Conservation (phyloP, 2,113 vertebrate species). For the Syrmaticus mikado region DNA sequence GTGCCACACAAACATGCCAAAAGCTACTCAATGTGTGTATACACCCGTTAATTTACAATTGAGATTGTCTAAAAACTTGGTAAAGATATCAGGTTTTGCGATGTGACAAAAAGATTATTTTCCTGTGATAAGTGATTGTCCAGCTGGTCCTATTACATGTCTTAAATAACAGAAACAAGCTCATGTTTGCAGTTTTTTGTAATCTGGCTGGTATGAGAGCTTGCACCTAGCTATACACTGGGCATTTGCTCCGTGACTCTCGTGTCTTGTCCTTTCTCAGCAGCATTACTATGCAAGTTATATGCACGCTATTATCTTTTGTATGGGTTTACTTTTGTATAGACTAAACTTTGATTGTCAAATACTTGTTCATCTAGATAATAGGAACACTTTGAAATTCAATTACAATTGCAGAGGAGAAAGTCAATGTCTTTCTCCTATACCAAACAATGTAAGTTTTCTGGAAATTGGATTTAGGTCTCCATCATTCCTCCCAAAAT, state of each 20-base stretch:
- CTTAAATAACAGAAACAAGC: not conserved
- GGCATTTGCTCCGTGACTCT: not conserved
- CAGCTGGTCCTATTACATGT: not conserved
- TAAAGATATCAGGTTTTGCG: not conserved
- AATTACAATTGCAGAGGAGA: not conserved
- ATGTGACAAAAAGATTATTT: not conserved
- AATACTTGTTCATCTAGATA: not conserved
- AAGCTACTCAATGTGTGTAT: not conserved
- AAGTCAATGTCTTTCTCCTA: not conserved
- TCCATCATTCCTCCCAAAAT: not conserved
- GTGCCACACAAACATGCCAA: not conserved
- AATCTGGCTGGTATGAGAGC: not conserved
- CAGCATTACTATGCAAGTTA: not conserved
- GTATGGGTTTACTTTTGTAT: not conserved
- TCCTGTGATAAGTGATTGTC: not conserved
- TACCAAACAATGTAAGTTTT: not conserved
- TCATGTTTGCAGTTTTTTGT: not conserved
- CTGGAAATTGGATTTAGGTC: not conserved
- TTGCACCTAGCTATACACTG: not conserved
- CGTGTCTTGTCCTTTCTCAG: not conserved
- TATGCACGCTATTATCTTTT: not conserved
- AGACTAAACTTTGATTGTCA: not conserved
- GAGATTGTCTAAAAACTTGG: not conserved
- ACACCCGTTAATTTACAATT: not conserved
- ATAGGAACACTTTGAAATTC: not conserved